Base-by-base conservation (phyloP, 2,113 vertebrate genomes). In the Pseudopodoces humilis region DNA sequence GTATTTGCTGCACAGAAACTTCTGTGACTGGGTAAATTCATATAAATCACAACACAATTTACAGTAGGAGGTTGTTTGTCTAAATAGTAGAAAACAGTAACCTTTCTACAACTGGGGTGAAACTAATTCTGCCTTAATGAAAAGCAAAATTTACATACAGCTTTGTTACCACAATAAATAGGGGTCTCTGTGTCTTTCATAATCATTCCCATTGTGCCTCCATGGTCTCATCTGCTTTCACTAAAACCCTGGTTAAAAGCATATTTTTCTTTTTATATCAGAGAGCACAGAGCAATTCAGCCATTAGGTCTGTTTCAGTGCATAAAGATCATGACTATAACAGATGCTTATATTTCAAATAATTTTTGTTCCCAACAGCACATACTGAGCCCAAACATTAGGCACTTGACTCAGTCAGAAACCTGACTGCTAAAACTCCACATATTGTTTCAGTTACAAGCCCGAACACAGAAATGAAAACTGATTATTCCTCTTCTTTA, bases 1-100 rank as follows among this genome's bases (percentile, higher is more conserved):
- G 52, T 3, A 80, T 83, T 95, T 91, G 90, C 95, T 88, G 62
- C 37, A 92, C 70, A 63, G 93, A 43, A 87, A 71, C 43, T 41
- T 56, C 46, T 71, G 74, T 63, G 56, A 90, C 86, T 93, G 95
- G 87, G 88, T 91, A 96, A 93, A 90, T 92, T 94, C 86, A 84
- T 88, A 83, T 95, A 97, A 97, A 97, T 97, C 95, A 96, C 88
- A 97, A 79, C 88, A 94, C 58, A 90, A 90, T 96, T 95, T 96
- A 88, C 83, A 86, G 91, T 87, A 82, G 86, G 68, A 97, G 96
- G 94, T 17, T 94, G 90, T 97, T 97, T 94, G 92, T 96, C 92
- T 92, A 96, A 97, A 97, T 81, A 74, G 88, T 91, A 93, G 75
- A 90, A 95, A 95, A 88, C 53, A 56, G 86, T 68, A 81, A 97